Percentiles rank a stretch among this genome's conserved stretches.
Conservation (phyloP, 2,797 vertebrate species). For the Gymnothorax reevesii region DNA sequence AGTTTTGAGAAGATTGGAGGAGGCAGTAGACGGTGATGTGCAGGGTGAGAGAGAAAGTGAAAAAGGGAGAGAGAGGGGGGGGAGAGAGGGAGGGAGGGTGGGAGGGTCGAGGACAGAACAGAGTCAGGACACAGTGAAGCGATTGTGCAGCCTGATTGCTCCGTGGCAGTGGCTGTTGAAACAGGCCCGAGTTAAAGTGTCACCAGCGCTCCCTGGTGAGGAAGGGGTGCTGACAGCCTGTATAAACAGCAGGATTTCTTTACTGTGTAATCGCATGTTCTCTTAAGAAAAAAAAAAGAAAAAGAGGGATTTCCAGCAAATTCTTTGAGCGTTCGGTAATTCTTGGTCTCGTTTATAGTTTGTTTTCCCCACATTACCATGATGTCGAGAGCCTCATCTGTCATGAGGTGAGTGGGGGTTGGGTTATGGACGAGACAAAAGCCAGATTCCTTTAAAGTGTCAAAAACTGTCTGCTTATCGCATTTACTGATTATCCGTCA, state of each 20-base stretch:
- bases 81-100: background rate
- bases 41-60: background rate
- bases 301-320: slow-evolving; percentile 62
- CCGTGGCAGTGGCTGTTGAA: slow-evolving; percentile 58
- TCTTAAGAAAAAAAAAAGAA: slow-evolving; percentile 59
- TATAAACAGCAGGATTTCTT: slow-evolving; percentile 65
- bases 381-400: slow-evolving; percentile 52
- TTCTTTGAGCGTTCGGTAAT: slow-evolving; percentile 64
- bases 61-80: background rate
- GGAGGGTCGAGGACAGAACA: background rate
- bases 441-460: slow-evolving; percentile 34
- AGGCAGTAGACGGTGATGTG: too few species aligned
- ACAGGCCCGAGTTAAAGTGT: slow-evolving; percentile 64
- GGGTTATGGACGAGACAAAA: slow-evolving; percentile 25
- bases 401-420: slow-evolving; percentile 26
- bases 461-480: slow-evolving; percentile 33
- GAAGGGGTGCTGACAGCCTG: slow-evolving; percentile 62
- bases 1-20: background rate
- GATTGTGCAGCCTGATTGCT: slow-evolving; percentile 55
- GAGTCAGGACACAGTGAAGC: slow-evolving; percentile 38
- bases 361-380: slow-evolving; percentile 53
- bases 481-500: slow-evolving; percentile 6
- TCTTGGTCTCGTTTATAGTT: slow-evolving; percentile 45
- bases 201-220: slow-evolving; percentile 55
- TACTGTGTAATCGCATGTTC: slow-evolving; percentile 63